These are phyloP conservation scores for Saccostrea glomerata DNA, from an alignment of 1,140 invertebrate species.

Conservation along the genomic window DNA sequence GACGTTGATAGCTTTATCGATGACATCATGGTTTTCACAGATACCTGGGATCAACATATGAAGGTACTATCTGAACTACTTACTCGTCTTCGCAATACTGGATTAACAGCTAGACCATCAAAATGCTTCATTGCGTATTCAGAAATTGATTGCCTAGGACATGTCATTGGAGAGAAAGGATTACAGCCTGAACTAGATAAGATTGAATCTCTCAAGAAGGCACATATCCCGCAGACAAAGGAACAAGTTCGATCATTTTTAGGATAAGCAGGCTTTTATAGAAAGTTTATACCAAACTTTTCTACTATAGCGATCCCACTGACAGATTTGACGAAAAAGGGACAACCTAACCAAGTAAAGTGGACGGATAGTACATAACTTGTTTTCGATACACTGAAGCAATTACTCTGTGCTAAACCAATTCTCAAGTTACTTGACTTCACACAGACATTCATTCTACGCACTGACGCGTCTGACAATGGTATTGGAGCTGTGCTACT, in stretches of 20 bases:
- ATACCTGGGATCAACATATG: conserved; percentile 47
- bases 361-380: conserved; percentile 33
- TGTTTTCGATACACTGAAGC: conserved; percentile 46
- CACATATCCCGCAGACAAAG: conserved; percentile 70
- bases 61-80: conserved; percentile 35
- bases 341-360: conserved; percentile 34
- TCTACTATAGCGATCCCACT: conserved; percentile 72
- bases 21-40: conserved; percentile 41
- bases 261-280: conserved; percentile 79
- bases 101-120: conserved; percentile 46
- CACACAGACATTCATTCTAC: conserved; percentile 53
- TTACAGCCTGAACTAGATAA: conserved; percentile 44
- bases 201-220: conserved; percentile 69
- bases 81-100: conserved; percentile 8
- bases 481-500: conserved; percentile 74
- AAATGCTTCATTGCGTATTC: conserved; percentile 51
- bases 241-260: conserved; percentile 78
- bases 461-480: conserved; percentile 69
- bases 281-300: too few relatives aligned
- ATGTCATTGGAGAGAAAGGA: conserved; percentile 41
- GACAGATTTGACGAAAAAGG: conserved; percentile 50
- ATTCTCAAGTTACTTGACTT: conserved; percentile 50
- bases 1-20: conserved; percentile 62
- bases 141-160: conserved; percentile 49
- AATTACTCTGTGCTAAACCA: conserved; percentile 24